Conservation (phyloP, 2,113 vertebrate species). For the Tragelaphus buxtoni region DNA sequence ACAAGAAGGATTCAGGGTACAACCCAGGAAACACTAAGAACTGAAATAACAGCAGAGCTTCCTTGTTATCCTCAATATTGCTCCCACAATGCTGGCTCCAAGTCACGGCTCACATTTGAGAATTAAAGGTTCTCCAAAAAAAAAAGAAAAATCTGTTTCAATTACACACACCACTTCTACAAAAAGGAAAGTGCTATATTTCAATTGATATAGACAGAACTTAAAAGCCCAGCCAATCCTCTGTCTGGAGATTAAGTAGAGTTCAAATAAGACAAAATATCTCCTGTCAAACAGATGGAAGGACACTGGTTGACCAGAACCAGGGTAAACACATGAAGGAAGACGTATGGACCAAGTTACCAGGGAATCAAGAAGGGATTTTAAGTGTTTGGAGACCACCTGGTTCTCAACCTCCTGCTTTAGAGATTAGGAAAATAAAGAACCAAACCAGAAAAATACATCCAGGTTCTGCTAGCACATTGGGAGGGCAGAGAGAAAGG, state of each 20-base stretch:
- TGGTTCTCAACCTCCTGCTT: neutral
- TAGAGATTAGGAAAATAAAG: neutral
- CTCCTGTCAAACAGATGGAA: neutral
- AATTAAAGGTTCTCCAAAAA: neutral
- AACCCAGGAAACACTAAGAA: neutral
- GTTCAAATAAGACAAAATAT: neutral
- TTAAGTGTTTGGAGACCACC: constrained; percentile 7
- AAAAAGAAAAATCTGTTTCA: neutral
- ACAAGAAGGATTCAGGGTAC: neutral
- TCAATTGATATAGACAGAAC: neutral
- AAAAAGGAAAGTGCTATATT: neutral
- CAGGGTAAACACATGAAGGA: neutral
- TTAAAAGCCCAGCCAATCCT: neutral
- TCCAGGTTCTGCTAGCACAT: neutral
- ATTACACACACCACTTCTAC: neutral
- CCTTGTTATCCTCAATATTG: neutral
- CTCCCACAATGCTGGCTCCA: neutral
- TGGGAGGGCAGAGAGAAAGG: neutral
- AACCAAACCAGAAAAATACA: neutral
- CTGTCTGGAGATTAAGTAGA: neutral
- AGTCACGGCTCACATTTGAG: neutral
- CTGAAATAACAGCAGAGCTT: neutral
- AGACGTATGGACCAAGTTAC: neutral
- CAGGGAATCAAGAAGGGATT: neutral
- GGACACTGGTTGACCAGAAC: neutral